Evolutionary conservation across 2,888 invertebrate species (phyloP), one percentile per base, ranked within the genome.

Genomic region (Polydrusus pterygomalis): DNA sequence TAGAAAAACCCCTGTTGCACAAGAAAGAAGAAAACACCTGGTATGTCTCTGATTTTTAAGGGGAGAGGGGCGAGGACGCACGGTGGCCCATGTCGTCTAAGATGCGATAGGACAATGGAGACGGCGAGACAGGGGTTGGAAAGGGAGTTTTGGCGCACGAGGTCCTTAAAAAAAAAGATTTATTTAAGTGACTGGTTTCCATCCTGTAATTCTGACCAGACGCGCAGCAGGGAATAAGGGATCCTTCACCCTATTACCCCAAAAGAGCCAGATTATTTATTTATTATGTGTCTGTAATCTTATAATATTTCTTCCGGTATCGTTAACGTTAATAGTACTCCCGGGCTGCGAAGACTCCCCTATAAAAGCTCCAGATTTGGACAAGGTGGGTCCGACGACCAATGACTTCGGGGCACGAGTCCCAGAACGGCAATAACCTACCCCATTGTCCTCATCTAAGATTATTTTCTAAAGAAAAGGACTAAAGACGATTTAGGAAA

Each of bases 21-120:
- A 75, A 73, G 70, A 75, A 75, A 72, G n/a, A 70, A 58, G 72
- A 78, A 77, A 78, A 78, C 78, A 76, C 78, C 78, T 76, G 78
- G 78, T 75, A 40, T 56, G 17, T 60, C 38, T 38, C 58, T 68
- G 67, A 51, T 54, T 45, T 60, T 58, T 18, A n/a, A 72, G 40
- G 40, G 30, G 67, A 17, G 49, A 30, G 51, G 40, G 49, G 5
- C 25, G 25, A 25, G 20, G 34, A 34, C 34, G 65, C 49, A 65
- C 65, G 51, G 49, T 47, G 67, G 67, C 18, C 40, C 40, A 43
- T 58, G 58, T 58, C 58, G 68, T 69, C 56, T 54, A 74, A 69
- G 74, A 74, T 45, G 68, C 60, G 62, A 62, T 64, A 74, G 51
- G 64, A 75, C 75, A 75, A 75, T 70, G 51, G 47, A 20, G 5